phyloP scores from a whole-genome alignment of 2,888 invertebrate genomes.

The Rambutsinella grinnellia region DNA sequence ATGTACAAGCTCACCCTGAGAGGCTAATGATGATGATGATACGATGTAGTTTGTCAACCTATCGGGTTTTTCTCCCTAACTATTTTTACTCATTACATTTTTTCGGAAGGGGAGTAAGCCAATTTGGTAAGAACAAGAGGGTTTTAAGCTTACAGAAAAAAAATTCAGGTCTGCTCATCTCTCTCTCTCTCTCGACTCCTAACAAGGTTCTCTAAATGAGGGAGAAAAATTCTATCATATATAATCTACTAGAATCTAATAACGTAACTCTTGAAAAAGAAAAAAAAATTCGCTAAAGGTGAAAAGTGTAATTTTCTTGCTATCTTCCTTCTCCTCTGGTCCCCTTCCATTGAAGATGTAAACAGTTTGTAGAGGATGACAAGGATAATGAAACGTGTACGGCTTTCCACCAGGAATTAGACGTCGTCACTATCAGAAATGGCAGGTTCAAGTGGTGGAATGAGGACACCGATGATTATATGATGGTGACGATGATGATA shows the following conservation, averaged over 20 bases:
- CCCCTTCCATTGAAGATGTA: background rate
- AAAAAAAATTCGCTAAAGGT: conserved; percentile 5
- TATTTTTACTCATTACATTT: conserved; percentile 53
- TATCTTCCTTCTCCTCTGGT: too few species aligned
- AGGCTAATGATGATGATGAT: conserved; percentile 38
- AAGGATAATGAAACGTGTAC: conserved; percentile 51
- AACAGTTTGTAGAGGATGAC: conserved; percentile 14
- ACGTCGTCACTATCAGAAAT: conserved; percentile 23
- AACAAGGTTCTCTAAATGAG: background rate
- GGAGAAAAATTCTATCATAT: conserved; percentile 40
- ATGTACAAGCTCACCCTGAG: conserved; percentile 36
- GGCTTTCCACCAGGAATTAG: conserved; percentile 51
- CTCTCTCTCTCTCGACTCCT: background rate
- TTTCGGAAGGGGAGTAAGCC: conserved; percentile 52
- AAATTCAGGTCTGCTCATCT: conserved; percentile 18
- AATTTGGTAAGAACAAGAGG: conserved; percentile 54
- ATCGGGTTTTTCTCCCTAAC: conserved; percentile 43
- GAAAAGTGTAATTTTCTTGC: too few species aligned
- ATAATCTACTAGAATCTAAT: conserved; percentile 56
- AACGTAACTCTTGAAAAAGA: conserved; percentile 10
- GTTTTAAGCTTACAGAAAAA: conserved; percentile 39
- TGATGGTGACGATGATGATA: conserved; percentile 28
- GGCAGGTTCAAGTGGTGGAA: conserved; percentile 9
- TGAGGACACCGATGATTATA: conserved; percentile 24
- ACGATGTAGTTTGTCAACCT: conserved; percentile 56